Conservation (phyloP, 2,797 vertebrate genomes). For the Mastacembelus armatus region DNA sequence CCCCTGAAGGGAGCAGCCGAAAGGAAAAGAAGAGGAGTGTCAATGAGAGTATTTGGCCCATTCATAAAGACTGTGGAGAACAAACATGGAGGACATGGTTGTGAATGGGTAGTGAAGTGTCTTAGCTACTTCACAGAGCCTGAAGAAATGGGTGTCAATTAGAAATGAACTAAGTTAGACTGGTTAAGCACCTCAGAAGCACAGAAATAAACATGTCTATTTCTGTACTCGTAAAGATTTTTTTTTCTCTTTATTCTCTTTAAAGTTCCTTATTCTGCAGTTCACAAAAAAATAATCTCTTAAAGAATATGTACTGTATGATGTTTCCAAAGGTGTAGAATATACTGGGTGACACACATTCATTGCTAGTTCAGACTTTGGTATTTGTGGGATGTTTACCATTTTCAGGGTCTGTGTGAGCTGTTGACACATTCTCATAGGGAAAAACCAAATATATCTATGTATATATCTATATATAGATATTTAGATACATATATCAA, state of each 20-base stretch:
- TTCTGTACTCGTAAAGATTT: no score
- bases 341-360: not conserved
- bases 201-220: not conserved
- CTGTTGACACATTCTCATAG: conserved; percentile 9
- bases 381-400: not conserved
- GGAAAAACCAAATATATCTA: no score
- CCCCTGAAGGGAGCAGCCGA: no score
- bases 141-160: conserved; percentile 22
- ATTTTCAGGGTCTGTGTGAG: conserved; percentile 1
- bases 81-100: conserved; percentile 50
- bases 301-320: no score
- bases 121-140: conserved; percentile 19
- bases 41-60: conserved; percentile 45
- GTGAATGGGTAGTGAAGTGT: conserved; percentile 41
- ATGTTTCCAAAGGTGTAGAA: no score
- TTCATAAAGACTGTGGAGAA: conserved; percentile 37
- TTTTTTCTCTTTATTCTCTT: no score
- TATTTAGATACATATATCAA: no score
- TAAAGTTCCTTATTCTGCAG: not conserved
- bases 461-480: no score
- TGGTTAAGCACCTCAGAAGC: conserved; percentile 4
- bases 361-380: not conserved
- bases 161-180: conserved; percentile 39
- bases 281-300: no score
- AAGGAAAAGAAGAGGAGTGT: no score